phyloP scores from a whole-genome alignment of 2,888 invertebrate genomes.

The Noctuana brunneofusca region DNA sequence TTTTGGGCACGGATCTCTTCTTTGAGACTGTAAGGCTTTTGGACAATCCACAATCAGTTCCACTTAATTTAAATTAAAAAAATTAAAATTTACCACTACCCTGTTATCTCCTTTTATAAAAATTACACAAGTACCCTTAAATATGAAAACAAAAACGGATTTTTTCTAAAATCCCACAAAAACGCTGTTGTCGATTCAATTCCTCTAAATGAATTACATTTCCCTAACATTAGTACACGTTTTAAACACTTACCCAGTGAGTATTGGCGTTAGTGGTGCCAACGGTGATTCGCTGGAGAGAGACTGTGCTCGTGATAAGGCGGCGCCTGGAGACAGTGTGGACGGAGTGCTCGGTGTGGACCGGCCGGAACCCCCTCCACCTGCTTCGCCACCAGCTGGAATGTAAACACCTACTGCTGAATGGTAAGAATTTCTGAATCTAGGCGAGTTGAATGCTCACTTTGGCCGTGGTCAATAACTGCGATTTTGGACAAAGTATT shows the following conservation, averaged over 20 bases:
- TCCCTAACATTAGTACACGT: too few species aligned
- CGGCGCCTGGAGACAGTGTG: constrained; percentile 83
- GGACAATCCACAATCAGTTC: too few species aligned
- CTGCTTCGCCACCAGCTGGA: constrained; percentile 64
- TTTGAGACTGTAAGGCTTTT: too few species aligned
- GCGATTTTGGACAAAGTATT: too few species aligned
- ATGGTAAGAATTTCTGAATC: too few species aligned
- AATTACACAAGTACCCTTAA: not conserved
- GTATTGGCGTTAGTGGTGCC: constrained; percentile 69
- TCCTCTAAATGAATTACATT: not conserved
- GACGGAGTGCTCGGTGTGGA: constrained; percentile 83
- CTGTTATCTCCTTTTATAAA: not conserved
- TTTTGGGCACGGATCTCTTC: too few species aligned
- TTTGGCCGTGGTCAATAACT: too few species aligned
- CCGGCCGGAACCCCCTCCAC: constrained; percentile 71
- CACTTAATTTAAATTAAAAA: not conserved
- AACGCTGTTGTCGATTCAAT: not conserved
- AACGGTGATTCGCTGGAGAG: constrained; percentile 77
- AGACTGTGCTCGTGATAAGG: constrained; percentile 73
- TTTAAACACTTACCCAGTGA: constrained; percentile 64
- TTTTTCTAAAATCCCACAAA: not conserved
- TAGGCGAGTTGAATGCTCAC: not conserved
- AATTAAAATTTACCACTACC: not conserved
- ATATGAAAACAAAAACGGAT: not conserved
- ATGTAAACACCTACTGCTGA: not conserved